phyloP scores from a whole-genome alignment of 1,140 invertebrate genomes.

The Platyura marginata region DNA sequence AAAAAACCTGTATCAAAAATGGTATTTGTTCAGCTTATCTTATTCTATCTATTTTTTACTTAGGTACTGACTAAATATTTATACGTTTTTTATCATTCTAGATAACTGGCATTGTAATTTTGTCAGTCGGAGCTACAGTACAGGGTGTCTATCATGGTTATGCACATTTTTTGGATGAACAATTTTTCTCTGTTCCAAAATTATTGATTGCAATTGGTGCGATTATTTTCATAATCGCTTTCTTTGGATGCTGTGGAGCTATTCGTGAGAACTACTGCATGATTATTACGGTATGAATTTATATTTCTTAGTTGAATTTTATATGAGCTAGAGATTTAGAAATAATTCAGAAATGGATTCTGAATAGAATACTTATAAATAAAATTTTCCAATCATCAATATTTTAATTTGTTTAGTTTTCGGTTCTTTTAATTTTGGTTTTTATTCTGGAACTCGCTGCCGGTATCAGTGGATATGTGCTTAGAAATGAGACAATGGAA shows the following conservation, averaged over 20 bases:
- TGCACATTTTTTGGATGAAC: slow-evolving; percentile 38
- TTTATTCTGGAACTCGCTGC: slow-evolving; percentile 65
- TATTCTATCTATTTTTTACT: no score
- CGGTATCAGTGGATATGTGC: slow-evolving; percentile 61
- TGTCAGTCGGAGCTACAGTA: slow-evolving; percentile 44
- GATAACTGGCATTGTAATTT: slow-evolving; percentile 50
- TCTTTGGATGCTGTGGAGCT: slow-evolving; percentile 77
- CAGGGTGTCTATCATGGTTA: slow-evolving; percentile 44
- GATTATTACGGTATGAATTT: slow-evolving; percentile 43
- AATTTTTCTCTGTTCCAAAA: slow-evolving; percentile 43
- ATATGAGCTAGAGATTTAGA: background rate
- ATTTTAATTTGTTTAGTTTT: slow-evolving; percentile 40
- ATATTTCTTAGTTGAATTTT: background rate
- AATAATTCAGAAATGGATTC: background rate
- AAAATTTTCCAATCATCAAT: background rate
- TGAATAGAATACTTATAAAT: background rate
- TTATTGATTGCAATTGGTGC: slow-evolving; percentile 61
- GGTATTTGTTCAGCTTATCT: no score
- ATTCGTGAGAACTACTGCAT: slow-evolving; percentile 65
- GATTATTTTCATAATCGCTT: slow-evolving; percentile 63
- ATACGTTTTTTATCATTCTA: no score
- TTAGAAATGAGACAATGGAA: slow-evolving; percentile 34
- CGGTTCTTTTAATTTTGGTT: slow-evolving; percentile 47
- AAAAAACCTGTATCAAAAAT: no score
- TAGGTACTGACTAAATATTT: no score